Evolutionary conservation across 1,140 invertebrate species (phyloP).

Genomic region (silkworm (Bombyx mori)): ASM3026992v2 NC_085109.1:5350501-5351000

Average conservation of each 20-base stretch:
- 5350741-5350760: slow-evolving; percentile 98
- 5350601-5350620: slow-evolving; percentile 61
- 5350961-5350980: too few species aligned
- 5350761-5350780: slow-evolving; percentile 96
- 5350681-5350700: slow-evolving; percentile 71
- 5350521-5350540: slow-evolving; percentile 59
- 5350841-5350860: slow-evolving; percentile 97
- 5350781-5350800: slow-evolving; percentile 99
- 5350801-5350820: slow-evolving; percentile 97
- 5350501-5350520: slow-evolving; percentile 63
- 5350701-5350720: slow-evolving; percentile 71
- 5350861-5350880: slow-evolving; percentile 96
- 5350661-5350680: slow-evolving; percentile 65
- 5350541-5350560: slow-evolving; percentile 71
- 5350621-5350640: slow-evolving; percentile 52
- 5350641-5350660: slow-evolving; percentile 61
- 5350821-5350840: slow-evolving; percentile 98
- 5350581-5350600: slow-evolving; percentile 73
- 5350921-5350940: neutral
- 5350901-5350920: neutral
- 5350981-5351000: too few species aligned
- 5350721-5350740: slow-evolving; percentile 91
- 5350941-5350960: too few species aligned
- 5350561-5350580: slow-evolving; percentile 74
- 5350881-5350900: slow-evolving; percentile 76